Evolutionary conservation across 2,888 invertebrate species (phyloP).

Genomic region (Lepidochrysops patricia): DNA sequence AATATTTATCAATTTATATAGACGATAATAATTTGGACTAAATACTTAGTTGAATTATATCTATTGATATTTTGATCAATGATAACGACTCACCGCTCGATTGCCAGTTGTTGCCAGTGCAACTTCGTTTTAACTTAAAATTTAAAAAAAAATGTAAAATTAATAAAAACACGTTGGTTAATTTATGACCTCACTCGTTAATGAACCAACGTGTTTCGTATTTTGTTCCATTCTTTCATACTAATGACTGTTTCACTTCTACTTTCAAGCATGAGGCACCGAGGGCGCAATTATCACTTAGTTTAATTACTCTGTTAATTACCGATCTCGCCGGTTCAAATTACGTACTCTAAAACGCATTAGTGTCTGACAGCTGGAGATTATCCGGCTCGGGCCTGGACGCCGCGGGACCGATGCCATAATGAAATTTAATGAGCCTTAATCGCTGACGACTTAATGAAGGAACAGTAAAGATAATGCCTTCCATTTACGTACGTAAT

Average conservation of each 20-base stretch:
- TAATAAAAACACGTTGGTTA: no score
- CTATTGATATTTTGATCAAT: no score
- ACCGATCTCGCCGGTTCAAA: constrained; percentile 73
- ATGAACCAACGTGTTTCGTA: neutral
- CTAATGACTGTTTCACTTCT: neutral
- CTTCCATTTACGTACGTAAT: constrained; percentile 13
- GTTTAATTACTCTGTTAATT: constrained; percentile 72
- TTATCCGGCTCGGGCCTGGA: constrained; percentile 64
- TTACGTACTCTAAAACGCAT: constrained; percentile 76
- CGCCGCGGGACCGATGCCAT: constrained; percentile 55
- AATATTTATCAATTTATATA: no score
- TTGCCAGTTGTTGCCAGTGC: no score
- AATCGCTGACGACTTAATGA: constrained; percentile 72
- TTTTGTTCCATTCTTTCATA: neutral
- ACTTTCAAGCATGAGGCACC: neutral
- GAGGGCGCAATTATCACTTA: constrained; percentile 54
- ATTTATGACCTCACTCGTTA: no score
- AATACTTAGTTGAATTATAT: no score
- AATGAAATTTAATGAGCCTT: constrained; percentile 73
- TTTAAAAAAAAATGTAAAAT: no score
- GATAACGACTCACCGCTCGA: no score
- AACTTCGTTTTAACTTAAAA: no score
- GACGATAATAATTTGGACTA: no score
- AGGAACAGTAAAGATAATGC: constrained; percentile 57
- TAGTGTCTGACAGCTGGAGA: constrained; percentile 73